Base-by-base conservation (phyloP, 1,140 invertebrate genomes). In the Drosophila lini region DNA sequence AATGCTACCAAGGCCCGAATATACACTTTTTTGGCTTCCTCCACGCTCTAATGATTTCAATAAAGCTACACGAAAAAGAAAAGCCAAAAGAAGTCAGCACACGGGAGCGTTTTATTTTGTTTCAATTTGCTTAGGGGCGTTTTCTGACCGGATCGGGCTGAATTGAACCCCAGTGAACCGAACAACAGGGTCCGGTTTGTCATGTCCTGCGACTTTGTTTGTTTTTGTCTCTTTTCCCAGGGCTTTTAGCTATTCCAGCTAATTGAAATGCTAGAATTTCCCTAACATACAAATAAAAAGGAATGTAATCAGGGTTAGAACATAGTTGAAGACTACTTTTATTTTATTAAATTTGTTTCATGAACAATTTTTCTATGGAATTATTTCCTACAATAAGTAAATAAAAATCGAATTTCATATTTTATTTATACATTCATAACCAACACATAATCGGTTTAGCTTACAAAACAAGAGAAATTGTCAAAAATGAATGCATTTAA, bases 1-100 rank as follows among this genome's bases (percentile, higher is more conserved):
- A 77, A 80, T 74, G 63, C 76, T 13, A 25, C 15, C 34, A 48
- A 28, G 16, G 10, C 25, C 48, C 48, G 11, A 58, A 36, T 41
- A 57, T 60, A 48, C 10, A 56, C 40, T 19, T 19, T 34, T 61
- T 70, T 76, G 62, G 67, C 40, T 40, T 31, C 44, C 25, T 52
- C 61, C 63, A 47, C 74, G 84, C 80, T 83, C 80, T 89, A 89
- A 89, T 88, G 83, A 88, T 84, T 88, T 89, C 83, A 89, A 88
- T 88, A 89, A 78, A 73, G 79, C 64, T 60, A 63, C 58, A 68
- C 53, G 36, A 67, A 74, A 71, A 80, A 67, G 45, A 61, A 59
- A 68, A n/a, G 41, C 61, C 41, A 50, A 62, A 69, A 80, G 63
- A 65, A 79, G 44, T 48, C 59, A 42, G 53, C 79, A 25, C 45